Conservation (phyloP, 1,140 invertebrate genomes). For the Nasonia giraulti region DNA sequence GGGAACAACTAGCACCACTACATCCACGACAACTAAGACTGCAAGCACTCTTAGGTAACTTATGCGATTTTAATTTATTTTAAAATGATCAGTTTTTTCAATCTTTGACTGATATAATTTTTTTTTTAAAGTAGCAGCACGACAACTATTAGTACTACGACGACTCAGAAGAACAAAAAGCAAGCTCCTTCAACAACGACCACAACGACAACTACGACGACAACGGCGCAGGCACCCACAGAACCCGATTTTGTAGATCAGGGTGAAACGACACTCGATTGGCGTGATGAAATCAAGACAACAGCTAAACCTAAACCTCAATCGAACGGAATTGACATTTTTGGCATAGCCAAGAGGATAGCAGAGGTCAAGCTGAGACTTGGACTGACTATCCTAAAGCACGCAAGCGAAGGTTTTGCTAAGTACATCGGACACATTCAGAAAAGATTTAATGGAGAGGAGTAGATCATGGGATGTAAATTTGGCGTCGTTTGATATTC, state of each 20-base stretch:
- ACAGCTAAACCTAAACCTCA: slow-evolving; percentile 56
- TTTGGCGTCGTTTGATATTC: not conserved
- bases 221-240: slow-evolving; percentile 36
- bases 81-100: not conserved
- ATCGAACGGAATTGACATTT: slow-evolving; percentile 66
- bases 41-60: slow-evolving; percentile 3
- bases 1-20: not conserved
- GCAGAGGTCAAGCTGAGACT: slow-evolving; percentile 74
- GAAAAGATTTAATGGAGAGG: slow-evolving; percentile 68
- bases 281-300: slow-evolving; percentile 55
- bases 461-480: slow-evolving; percentile 50
- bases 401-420: slow-evolving; percentile 74
- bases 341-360: slow-evolving; percentile 71
- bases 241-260: slow-evolving; percentile 39
- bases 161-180: not conserved
- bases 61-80: not conserved
- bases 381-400: slow-evolving; percentile 73
- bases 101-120: not conserved
- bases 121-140: not conserved
- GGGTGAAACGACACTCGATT: slow-evolving; percentile 58
- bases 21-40: not conserved
- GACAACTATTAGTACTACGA: slow-evolving; percentile 4
- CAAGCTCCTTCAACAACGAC: slow-evolving; percentile 6
- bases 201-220: slow-evolving; percentile 30
- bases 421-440: slow-evolving; percentile 74